Evolutionary conservation across 2,797 vertebrate genomes (phyloP).

Genomic region (Myotis findleyi): DNA sequence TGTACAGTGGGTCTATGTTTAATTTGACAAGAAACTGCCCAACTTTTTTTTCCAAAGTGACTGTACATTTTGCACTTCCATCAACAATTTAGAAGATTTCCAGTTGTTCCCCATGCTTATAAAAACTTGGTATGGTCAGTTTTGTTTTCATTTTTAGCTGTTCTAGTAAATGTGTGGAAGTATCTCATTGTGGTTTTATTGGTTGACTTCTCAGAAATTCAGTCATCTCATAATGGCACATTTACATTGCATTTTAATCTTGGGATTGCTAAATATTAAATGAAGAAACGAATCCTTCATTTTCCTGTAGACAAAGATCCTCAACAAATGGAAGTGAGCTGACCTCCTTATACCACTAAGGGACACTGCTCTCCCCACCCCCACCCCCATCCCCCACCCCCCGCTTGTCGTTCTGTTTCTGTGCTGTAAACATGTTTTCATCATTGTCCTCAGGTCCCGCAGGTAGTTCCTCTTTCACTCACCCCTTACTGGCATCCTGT

Average conservation of each 20-base stretch:
- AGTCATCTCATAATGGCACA: not conserved
- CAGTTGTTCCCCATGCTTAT: not conserved
- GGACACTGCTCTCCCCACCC: not conserved
- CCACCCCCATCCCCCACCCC: not conserved
- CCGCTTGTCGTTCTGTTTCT: not conserved
- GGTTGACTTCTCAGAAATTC: not conserved
- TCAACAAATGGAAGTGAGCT: slow-evolving; percentile 37
- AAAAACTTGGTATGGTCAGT: not conserved
- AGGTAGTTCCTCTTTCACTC: slow-evolving; percentile 51
- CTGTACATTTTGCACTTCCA: not conserved
- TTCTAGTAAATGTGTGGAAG: not conserved
- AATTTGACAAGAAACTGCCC: slow-evolving; percentile 1
- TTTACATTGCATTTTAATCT: not conserved
- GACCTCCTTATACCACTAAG: not conserved
- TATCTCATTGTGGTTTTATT: not conserved
- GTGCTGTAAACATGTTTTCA: slow-evolving; percentile 59
- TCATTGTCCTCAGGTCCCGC: not conserved
- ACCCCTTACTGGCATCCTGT: not conserved
- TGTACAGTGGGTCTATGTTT: not conserved
- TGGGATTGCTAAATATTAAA: not conserved
- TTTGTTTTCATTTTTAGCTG: slow-evolving; percentile 3
- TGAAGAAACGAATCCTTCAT: not conserved
- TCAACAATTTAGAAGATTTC: not conserved
- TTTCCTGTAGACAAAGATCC: not conserved
- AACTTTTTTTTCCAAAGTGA: not conserved